Percentiles rank a stretch among this genome's conserved stretches.
These are phyloP conservation scores for Drosophila rufa DNA, from an alignment of 1,140 invertebrate genomes.

Conservation along the genomic window DNA sequence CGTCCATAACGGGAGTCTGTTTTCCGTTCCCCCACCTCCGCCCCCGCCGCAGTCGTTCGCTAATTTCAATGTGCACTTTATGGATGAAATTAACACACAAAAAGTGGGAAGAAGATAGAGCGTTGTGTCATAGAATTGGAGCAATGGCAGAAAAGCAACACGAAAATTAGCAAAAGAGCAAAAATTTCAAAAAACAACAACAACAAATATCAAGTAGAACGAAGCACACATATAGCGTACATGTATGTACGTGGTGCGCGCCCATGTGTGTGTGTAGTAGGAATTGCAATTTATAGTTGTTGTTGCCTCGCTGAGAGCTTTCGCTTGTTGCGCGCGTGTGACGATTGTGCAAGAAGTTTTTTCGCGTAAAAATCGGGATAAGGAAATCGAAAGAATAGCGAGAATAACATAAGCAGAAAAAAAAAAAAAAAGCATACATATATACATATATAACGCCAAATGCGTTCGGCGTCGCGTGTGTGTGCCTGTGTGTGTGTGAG, in stretches of 20 bases:
- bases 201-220: conserved; percentile 27
- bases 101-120: conserved; percentile 22
- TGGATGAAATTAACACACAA: conserved; percentile 60
- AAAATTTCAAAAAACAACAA: conserved; percentile 48
- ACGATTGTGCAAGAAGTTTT: conserved; percentile 70
- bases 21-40: conserved; percentile 1
- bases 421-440: conserved; percentile 39
- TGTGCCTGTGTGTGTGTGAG: conserved; percentile 31
- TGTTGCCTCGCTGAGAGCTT: conserved; percentile 67
- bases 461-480: conserved; percentile 61
- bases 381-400: conserved; percentile 49
- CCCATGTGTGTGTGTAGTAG: conserved; percentile 60
- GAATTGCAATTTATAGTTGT: conserved; percentile 79
- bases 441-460: conserved; percentile 44
- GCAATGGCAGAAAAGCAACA: conserved; percentile 50
- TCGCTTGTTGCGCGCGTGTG: conserved; percentile 79
- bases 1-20: conserved; percentile 58
- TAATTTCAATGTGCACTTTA: conserved; percentile 54
- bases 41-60: conserved; percentile 2
- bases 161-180: conserved; percentile 54
- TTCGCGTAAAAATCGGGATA: conserved; percentile 36
- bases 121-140: conserved; percentile 80
- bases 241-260: conserved; percentile 13
- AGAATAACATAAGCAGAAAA: conserved; percentile 42
- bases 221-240: conserved; percentile 21